Conservation (phyloP, 2,888 invertebrate species). For the Epinotia ramella region DNA sequence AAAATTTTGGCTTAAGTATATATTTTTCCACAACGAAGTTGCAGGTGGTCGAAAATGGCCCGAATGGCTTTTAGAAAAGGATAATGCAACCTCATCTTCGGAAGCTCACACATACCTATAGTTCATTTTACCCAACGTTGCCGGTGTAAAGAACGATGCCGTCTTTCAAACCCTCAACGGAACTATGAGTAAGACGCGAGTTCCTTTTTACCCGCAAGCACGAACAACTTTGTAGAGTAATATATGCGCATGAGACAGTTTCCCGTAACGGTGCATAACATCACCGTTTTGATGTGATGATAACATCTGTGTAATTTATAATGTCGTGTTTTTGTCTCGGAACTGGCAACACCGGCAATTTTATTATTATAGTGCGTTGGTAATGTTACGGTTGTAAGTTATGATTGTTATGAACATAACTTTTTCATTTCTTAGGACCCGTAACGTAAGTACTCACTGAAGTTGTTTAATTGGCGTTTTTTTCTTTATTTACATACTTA, state of each 20-base stretch:
- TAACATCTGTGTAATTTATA: conserved; percentile 45
- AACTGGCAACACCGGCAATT: conserved; percentile 37
- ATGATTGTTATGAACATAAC: conserved; percentile 3
- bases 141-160: not conserved
- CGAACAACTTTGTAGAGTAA: conserved; percentile 20
- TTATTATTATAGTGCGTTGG: conserved; percentile 35
- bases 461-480: no score
- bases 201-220: conserved; percentile 16
- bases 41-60: no score
- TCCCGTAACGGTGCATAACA: conserved; percentile 44
- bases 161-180: not conserved
- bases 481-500: no score
- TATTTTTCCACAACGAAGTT: no score
- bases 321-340: conserved; percentile 42
- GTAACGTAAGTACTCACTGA: no score
- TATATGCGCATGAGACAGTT: conserved; percentile 41
- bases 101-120: no score
- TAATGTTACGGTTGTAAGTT: not conserved
- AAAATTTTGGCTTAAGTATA: no score
- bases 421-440: not conserved
- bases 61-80: no score
- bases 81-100: no score
- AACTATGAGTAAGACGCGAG: conserved; percentile 1
- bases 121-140: not conserved
- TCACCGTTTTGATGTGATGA: conserved; percentile 45